Percentiles rank a stretch among this genome's conserved stretches.
Conservation (phyloP, 2,797 vertebrate genomes). For the Xiphophorus birchmanni region DNA sequence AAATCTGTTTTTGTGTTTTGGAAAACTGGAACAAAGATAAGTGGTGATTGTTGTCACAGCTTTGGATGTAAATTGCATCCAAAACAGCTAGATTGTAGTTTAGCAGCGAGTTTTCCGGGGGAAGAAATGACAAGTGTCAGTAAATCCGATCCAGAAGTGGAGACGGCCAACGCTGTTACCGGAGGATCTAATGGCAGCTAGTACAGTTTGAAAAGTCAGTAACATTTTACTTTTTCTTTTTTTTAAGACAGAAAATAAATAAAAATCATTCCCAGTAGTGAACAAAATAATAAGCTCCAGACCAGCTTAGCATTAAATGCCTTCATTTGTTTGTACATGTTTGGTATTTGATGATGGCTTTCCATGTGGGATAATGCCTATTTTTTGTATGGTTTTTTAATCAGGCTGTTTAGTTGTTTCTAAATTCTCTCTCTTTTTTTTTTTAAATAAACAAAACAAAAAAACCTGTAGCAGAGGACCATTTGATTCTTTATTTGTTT, state of each 20-base stretch:
- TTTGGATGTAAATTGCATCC: conserved; percentile 7
- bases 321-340: conserved; percentile 29
- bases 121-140: not conserved
- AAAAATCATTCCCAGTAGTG: conserved; percentile 2
- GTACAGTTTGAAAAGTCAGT: conserved; percentile 5
- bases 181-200: conserved; percentile 53
- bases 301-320: conserved; percentile 6
- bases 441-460: conserved; percentile 58
- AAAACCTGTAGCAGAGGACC: not conserved
- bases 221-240: not conserved
- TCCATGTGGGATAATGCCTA: not conserved
- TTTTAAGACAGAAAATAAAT: not conserved
- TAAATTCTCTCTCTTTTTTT: conserved; percentile 31
- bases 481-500: not conserved
- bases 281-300: conserved; percentile 3
- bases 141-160: conserved; percentile 1
- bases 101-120: conserved; percentile 10
- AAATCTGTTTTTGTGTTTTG: not conserved
- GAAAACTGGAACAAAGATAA: not conserved
- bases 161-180: not conserved
- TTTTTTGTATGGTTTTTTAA: conserved; percentile 24
- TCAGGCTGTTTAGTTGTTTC: conserved; percentile 22
- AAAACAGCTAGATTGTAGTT: not conserved
- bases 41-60: not conserved
- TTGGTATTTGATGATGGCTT: conserved; percentile 31